Conservation (phyloP, 2,888 invertebrate species). For the Hydraecia micacea region DNA sequence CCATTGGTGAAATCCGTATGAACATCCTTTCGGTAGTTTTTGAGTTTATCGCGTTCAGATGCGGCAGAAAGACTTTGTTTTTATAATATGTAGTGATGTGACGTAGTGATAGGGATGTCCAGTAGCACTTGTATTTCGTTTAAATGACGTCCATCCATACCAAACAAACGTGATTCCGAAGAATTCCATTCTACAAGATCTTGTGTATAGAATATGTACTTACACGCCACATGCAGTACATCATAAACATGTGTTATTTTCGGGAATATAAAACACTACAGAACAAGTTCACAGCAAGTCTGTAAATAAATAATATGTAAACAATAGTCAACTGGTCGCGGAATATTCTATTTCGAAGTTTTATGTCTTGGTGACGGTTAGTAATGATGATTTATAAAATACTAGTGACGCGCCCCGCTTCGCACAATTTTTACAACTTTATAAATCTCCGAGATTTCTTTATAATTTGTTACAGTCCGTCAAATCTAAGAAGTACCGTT, state of each 20-base stretch:
- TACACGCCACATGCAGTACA: constrained; percentile 11
- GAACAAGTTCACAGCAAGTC: constrained; percentile 59
- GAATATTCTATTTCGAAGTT: constrained; percentile 59
- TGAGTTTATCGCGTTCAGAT: not conserved
- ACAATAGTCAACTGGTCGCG: constrained; percentile 55
- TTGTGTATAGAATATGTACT: not conserved
- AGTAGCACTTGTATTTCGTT: not conserved
- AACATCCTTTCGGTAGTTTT: not conserved
- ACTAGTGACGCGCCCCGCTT: not conserved
- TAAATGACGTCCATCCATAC: too few relatives aligned
- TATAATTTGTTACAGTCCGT: too few relatives aligned
- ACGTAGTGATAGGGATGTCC: not conserved
- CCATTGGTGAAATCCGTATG: not conserved
- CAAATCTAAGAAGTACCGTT: too few relatives aligned
- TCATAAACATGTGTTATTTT: constrained; percentile 57
- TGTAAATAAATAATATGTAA: constrained; percentile 61
- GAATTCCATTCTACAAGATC: not conserved
- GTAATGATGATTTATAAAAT: not conserved
- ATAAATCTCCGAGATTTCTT: not conserved
- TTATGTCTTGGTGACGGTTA: constrained; percentile 30
- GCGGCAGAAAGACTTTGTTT: not conserved
- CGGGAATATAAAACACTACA: constrained; percentile 56
- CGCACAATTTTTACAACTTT: not conserved
- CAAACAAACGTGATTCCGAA: too few relatives aligned
- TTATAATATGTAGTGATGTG: not conserved